Conservation (phyloP, 2,797 vertebrate genomes). For the Fringilla coelebs region DNA sequence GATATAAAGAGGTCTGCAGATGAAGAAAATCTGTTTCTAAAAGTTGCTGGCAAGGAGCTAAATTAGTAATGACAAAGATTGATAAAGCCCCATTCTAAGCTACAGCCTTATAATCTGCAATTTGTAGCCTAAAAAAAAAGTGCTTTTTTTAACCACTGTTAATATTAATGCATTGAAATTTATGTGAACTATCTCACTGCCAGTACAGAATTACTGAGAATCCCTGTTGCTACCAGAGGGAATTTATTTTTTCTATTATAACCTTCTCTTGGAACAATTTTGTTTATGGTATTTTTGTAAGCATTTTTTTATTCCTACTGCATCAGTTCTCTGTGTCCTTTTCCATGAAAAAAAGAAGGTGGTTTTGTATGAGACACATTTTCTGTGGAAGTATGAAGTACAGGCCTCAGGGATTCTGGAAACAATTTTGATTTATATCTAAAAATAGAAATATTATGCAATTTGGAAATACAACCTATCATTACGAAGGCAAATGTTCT, state of each 20-base stretch:
- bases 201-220: neutral
- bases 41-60: neutral
- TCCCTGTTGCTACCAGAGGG: neutral
- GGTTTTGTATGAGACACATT: neutral
- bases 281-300: neutral
- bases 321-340: neutral
- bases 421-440: conserved; percentile 18
- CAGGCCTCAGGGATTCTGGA: conserved; percentile 8
- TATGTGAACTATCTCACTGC: neutral
- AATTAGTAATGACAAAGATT: neutral
- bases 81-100: neutral
- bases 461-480: conserved; percentile 4
- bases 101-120: neutral
- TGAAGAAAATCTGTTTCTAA: neutral
- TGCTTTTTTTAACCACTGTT: neutral
- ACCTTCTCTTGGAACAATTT: neutral
- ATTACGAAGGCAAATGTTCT: conserved; percentile 41
- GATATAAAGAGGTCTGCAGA: neutral
- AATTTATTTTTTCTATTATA: neutral
- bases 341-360: neutral
- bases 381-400: neutral
- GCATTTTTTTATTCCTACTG: neutral
- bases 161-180: neutral
- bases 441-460: conserved; percentile 17
- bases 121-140: neutral